Evolutionary conservation across 1,140 invertebrate species (phyloP).

Genomic region (Nomia melanderi): DNA sequence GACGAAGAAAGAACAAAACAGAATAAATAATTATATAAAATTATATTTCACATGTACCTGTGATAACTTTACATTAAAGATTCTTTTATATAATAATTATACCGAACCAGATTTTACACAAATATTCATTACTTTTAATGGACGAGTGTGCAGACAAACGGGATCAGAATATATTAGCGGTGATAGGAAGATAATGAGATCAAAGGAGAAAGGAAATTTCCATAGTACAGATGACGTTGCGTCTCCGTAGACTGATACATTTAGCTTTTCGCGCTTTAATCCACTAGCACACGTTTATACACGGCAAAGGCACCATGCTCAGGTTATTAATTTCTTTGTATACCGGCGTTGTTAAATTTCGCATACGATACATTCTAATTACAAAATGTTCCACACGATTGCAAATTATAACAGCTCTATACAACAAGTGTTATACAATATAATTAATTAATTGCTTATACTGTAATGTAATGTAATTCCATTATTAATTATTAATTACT

Average conservation of each 20-base stretch:
- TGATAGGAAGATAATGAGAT: conserved; percentile 21
- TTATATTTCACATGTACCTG: not conserved
- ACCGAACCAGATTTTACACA: not conserved
- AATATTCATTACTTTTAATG: not conserved
- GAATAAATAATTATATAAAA: no score
- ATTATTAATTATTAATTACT: no score
- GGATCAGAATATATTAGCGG: not conserved
- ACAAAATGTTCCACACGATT: no score
- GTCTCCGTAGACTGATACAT: conserved; percentile 30
- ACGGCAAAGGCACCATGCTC: not conserved
- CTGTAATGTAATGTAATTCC: no score
- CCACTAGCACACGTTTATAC: not conserved
- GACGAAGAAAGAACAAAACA: no score
- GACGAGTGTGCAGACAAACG: not conserved
- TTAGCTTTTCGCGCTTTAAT: conserved; percentile 22
- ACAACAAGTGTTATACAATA: no score
- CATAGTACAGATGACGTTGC: conserved; percentile 28
- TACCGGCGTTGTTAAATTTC: not conserved
- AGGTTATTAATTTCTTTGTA: not conserved
- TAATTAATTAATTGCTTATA: no score
- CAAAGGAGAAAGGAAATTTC: conserved; percentile 58
- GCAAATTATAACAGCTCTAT: no score
- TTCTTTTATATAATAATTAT: not conserved
- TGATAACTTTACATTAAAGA: not conserved
- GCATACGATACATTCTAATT: no score